Evolutionary conservation across 2,797 vertebrate species (phyloP), one percentile per base, ranked within the genome.

Genomic region (Cottoperca gobio): DNA sequence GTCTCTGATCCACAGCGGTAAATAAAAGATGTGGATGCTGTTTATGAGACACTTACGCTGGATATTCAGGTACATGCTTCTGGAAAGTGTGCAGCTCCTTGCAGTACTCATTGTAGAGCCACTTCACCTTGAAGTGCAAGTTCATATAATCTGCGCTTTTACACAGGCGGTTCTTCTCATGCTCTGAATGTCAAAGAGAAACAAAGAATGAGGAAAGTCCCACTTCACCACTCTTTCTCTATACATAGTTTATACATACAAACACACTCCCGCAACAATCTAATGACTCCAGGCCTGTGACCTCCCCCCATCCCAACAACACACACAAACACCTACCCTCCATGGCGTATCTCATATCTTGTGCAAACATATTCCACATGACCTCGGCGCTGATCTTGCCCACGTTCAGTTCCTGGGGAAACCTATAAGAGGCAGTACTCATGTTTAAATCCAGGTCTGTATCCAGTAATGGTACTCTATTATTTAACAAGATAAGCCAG

Each of bases 91-190:
- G 83, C 83, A 99, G 95, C 60, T 99, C 98, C 0, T 97, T 96
- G 92, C 97, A 97, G 3, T 99, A 99, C 81, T 99, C 98, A 0
- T 99, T 99, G 86, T 98, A 99, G 0, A 99, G 93, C 98, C 98
- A 99, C 93, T 99, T 99, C 83, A 99, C 98, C 90, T 99, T 99
- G 92, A 99, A 99, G 94, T 99, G 98, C 81, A 99, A 94, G 92
- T 99, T 99, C 98, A 99, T 99, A 89, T 99, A 99, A 89, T 99
- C 98, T 0, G 98, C 98, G 0, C 98, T 99, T 92, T 99, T 99
- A 91, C 98, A 99, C 40, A 99, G 90, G 1, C 97, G 95, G n/a
- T 99, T 90, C 85, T 98, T 99, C 89, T 99, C 98, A 0, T 99
- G 98, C 84, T 99, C 98, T 95, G 84, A 76, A 80, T 71, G 66